phyloP scores from a whole-genome alignment of 92 coral and sea anemone species.

The Hydrozoanthus gracilis region DNA sequence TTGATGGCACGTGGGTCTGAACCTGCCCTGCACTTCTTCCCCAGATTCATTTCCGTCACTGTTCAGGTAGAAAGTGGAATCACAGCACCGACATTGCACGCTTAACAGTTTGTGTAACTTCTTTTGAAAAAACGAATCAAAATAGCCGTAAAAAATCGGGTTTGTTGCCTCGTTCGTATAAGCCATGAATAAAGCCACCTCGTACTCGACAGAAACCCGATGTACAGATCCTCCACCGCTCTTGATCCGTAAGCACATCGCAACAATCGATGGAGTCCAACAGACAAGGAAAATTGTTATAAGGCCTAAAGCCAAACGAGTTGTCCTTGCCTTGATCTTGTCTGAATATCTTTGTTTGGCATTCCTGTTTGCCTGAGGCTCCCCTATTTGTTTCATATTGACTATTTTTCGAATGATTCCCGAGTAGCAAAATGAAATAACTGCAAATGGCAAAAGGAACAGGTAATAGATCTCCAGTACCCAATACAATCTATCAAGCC shows the following conservation, averaged over 20 bases:
- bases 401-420: constrained; percentile 50
- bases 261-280: constrained; percentile 73
- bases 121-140: constrained; percentile 3
- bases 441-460: constrained; percentile 57
- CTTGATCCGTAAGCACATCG: constrained; percentile 52
- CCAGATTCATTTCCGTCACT: no score
- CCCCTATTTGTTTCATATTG: constrained; percentile 46
- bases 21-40: no score
- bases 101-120: no score
- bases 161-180: constrained; percentile 8
- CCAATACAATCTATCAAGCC: constrained; percentile 70
- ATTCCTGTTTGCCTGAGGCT: constrained; percentile 5
- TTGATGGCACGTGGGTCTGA: no score
- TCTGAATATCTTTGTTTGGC: not conserved
- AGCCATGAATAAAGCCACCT: constrained; percentile 23
- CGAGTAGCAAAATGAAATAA: constrained; percentile 73
- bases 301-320: constrained; percentile 55
- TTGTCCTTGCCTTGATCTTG: not conserved
- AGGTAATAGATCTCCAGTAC: constrained; percentile 54
- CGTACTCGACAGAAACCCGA: not conserved
- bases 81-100: no score
- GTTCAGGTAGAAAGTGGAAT: no score
- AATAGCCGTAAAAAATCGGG: constrained; percentile 11
- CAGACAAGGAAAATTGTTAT: constrained; percentile 63
- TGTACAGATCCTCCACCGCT: not conserved